Evolutionary conservation across 1,140 invertebrate species (phyloP).

Genomic region (Pseudachorutes palmiensis): DNA sequence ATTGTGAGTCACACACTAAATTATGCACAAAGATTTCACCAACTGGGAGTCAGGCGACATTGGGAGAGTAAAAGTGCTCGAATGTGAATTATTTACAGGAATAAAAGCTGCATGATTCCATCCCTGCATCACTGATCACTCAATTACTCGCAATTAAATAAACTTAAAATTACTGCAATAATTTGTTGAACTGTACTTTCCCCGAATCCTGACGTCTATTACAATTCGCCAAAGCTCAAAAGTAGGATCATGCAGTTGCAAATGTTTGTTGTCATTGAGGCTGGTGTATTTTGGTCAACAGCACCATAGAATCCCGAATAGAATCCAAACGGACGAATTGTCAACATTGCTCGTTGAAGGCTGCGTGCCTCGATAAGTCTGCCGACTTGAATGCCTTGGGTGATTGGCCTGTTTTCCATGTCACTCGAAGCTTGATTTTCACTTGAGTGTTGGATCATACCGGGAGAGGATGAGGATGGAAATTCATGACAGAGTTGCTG

Average conservation of each 20-base stretch:
- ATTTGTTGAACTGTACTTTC: too few relatives aligned
- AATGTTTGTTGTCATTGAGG: background rate
- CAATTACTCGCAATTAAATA: too few relatives aligned
- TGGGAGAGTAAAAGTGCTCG: too few relatives aligned
- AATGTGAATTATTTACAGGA: too few relatives aligned
- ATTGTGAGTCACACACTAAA: too few relatives aligned
- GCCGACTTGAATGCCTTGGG: too few relatives aligned
- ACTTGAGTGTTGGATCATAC: background rate
- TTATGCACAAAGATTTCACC: too few relatives aligned
- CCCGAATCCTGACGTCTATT: too few relatives aligned
- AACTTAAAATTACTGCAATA: too few relatives aligned
- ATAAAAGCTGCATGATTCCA: too few relatives aligned
- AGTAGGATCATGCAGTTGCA: background rate
- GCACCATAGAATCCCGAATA: background rate
- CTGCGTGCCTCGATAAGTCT: background rate
- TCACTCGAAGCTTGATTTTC: background rate
- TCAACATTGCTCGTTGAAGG: background rate
- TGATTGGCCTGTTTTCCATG: background rate
- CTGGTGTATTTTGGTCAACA: background rate
- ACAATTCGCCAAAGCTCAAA: background rate
- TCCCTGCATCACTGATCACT: too few relatives aligned
- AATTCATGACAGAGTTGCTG: background rate
- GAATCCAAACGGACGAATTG: background rate
- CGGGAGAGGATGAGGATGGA: background rate
- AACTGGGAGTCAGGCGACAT: too few relatives aligned